phyloP scores from a whole-genome alignment of 2,888 invertebrate species.

The Dicranocentrus wangi region DNA sequence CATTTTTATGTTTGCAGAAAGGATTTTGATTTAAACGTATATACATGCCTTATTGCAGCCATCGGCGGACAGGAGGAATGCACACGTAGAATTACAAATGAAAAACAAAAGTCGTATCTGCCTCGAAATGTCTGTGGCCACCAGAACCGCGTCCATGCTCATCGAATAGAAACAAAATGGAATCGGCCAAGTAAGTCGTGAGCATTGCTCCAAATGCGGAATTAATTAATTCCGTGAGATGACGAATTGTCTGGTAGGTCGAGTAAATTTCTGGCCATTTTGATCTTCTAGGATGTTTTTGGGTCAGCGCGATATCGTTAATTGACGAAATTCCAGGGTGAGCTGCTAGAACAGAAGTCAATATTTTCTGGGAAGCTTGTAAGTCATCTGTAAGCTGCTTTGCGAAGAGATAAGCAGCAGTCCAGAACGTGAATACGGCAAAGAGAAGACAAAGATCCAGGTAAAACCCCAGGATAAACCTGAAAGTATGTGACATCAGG shows the following conservation, averaged over 20 bases:
- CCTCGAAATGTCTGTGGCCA: neutral
- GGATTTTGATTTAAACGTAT: no score
- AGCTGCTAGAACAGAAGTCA: no score
- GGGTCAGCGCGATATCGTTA: neutral
- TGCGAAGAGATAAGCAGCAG: neutral
- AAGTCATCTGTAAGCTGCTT: neutral
- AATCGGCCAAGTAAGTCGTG: slow-evolving; percentile 15
- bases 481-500: neutral
- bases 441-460: slow-evolving; percentile 2
- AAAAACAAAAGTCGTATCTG: slow-evolving; percentile 14
- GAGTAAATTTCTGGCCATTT: slow-evolving; percentile 19
- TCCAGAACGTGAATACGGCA: slow-evolving; percentile 29
- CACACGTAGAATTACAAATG: neutral
- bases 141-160: slow-evolving; percentile 2
- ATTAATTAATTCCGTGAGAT: slow-evolving; percentile 8
- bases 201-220: slow-evolving; percentile 18
- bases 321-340: neutral
- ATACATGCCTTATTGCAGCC: slow-evolving; percentile 13
- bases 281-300: neutral
- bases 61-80: slow-evolving; percentile 16
- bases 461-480: slow-evolving; percentile 1
- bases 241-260: slow-evolving; percentile 18
- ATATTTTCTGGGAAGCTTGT: no score
- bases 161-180: slow-evolving; percentile 20
- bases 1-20: no score